Evolutionary conservation across 2,888 invertebrate species (phyloP).

Genomic region (Embidobia sp.): DNA sequence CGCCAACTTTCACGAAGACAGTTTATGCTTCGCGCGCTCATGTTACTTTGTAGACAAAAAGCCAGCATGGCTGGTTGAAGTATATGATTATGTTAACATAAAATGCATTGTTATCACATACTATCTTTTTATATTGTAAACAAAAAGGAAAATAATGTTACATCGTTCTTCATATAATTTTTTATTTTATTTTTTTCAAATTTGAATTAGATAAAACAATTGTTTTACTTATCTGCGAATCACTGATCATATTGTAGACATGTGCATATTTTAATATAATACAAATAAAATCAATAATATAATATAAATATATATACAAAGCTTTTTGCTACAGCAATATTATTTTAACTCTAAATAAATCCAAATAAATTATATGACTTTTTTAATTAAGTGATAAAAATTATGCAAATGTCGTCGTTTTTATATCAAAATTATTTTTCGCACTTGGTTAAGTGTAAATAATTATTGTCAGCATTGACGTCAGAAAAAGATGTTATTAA

Average conservation of each 20-base stretch:
- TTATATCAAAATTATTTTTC: conserved; percentile 50
- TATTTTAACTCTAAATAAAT: not conserved
- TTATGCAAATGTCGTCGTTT: no score
- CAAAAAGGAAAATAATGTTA: conserved; percentile 6
- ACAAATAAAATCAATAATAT: no score
- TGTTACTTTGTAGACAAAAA: conserved; percentile 98
- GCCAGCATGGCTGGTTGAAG: conserved; percentile 90
- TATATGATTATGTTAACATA: not conserved
- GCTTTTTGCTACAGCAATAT: conserved; percentile 6
- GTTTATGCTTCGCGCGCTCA: conserved; percentile 96
- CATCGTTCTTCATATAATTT: not conserved
- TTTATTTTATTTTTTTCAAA: not conserved
- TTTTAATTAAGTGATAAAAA: no score
- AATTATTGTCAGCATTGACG: conserved; percentile 1
- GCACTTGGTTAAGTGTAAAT: conserved; percentile 3
- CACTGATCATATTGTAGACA: no score
- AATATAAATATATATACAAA: no score
- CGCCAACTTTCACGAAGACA: conserved; percentile 96
- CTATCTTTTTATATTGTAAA: not conserved
- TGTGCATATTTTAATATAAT: no score
- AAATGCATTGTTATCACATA: no score
- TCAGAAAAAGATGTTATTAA: conserved; percentile 10
- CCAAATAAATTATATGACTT: not conserved
- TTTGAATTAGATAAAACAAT: no score
- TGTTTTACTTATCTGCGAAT: no score